phyloP scores from a whole-genome alignment of 2,113 vertebrate genomes.

The Falco punctatus region DNA sequence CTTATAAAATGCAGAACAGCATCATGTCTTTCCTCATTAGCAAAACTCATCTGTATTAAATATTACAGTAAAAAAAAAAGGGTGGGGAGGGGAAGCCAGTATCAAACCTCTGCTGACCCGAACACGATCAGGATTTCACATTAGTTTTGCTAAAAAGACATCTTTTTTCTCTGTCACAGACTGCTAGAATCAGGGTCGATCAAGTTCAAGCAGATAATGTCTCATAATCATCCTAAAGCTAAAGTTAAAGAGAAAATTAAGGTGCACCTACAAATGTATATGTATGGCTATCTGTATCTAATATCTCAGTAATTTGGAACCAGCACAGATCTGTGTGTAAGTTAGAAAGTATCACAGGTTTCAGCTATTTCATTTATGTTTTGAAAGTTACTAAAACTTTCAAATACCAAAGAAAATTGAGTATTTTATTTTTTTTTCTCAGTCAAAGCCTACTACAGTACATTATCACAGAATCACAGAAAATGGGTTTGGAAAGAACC shows the following conservation, averaged over 20 bases:
- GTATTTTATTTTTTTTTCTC: background rate
- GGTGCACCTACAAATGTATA: background rate
- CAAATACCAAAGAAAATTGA: background rate
- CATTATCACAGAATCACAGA: background rate
- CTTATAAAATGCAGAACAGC: background rate
- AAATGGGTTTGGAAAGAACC: background rate
- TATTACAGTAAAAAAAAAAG: background rate
- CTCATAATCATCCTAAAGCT: background rate
- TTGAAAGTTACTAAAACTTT: background rate
- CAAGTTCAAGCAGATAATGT: background rate
- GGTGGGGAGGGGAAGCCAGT: too few relatives aligned
- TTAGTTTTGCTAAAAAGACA: background rate
- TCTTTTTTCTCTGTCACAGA: background rate
- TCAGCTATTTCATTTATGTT: background rate
- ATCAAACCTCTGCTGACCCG: background rate
- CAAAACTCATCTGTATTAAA: background rate
- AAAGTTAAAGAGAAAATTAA: background rate
- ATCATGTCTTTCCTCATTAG: background rate
- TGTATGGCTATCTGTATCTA: accelerated
- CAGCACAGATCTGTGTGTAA: background rate
- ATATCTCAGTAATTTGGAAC: background rate
- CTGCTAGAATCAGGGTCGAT: background rate
- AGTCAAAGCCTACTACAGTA: background rate
- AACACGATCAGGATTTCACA: background rate
- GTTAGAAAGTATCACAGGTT: background rate